Evolutionary conservation across 2,888 invertebrate genomes (phyloP).

Genomic region (Caenorhabditis virilis): DNA sequence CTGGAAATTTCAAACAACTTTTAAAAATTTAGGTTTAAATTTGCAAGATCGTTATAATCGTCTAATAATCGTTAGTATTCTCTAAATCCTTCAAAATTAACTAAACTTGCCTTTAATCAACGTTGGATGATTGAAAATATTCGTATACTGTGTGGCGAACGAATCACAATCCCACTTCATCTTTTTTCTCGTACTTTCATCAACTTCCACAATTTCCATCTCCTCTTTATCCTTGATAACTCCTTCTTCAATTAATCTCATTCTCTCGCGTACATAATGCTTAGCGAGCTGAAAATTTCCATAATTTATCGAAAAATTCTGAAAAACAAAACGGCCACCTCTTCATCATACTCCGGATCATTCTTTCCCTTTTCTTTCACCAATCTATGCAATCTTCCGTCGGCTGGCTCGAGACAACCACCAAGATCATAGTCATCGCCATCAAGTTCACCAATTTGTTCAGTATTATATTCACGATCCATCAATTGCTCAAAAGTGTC

Average conservation of each 20-base stretch:
- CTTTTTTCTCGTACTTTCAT: slow-evolving; percentile 41
- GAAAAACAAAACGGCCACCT: slow-evolving; percentile 16
- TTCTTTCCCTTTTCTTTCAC: slow-evolving; percentile 78
- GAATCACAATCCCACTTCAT: slow-evolving; percentile 67
- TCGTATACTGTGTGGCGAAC: slow-evolving; percentile 80
- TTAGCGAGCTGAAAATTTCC: slow-evolving; percentile 37
- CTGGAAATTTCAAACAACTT: too few species aligned
- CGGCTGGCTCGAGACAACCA: slow-evolving; percentile 77
- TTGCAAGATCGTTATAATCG: too few species aligned
- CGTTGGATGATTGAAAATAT: slow-evolving; percentile 88
- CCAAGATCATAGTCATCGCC: slow-evolving; percentile 70
- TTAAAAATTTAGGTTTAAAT: too few species aligned
- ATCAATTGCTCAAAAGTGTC: slow-evolving; percentile 47
- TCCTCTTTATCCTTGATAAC: slow-evolving; percentile 47
- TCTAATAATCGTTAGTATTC: too few species aligned
- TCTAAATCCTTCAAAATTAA: too few species aligned
- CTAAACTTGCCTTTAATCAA: slow-evolving; percentile 74
- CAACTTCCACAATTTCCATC: slow-evolving; percentile 50
- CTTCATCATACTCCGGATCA: slow-evolving; percentile 58
- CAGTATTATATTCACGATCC: slow-evolving; percentile 48
- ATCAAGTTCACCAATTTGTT: slow-evolving; percentile 53
- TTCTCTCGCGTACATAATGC: slow-evolving; percentile 44
- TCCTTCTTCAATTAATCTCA: slow-evolving; percentile 48
- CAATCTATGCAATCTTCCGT: slow-evolving; percentile 78
- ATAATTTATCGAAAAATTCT: neutral